Percentiles rank a stretch among this genome's conserved stretches.
Conservation (phyloP, 2,113 vertebrate genomes). For the Cyprinodon tularosa region DNA sequence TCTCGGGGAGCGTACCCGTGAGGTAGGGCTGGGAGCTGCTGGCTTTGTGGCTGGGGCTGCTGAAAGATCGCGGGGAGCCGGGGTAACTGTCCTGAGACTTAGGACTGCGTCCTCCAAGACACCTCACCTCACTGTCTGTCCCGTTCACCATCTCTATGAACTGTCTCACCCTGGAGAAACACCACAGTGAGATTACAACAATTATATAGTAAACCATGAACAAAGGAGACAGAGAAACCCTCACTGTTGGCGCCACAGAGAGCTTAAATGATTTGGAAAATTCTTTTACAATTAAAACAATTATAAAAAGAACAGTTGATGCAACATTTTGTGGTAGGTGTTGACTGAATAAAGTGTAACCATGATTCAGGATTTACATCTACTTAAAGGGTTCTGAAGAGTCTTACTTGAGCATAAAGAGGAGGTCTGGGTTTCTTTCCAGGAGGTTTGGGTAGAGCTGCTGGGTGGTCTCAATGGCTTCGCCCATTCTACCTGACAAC, state of each 20-base stretch:
- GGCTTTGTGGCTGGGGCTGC: constrained; percentile 91
- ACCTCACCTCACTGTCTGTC: constrained; percentile 97
- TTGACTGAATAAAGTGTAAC: not conserved
- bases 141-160: constrained; percentile 99
- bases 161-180: constrained; percentile 89
- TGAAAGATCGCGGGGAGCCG: constrained; percentile 91
- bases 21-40: constrained; percentile 85
- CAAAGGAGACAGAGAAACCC: not conserved
- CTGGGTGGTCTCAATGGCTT: constrained; percentile 99
- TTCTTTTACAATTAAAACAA: too few relatives aligned
- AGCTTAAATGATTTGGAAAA: too few relatives aligned
- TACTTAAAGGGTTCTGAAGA: too few relatives aligned
- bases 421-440: constrained; percentile 97
- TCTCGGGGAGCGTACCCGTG: constrained; percentile 77
- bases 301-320: too few relatives aligned
- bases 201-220: not conserved
- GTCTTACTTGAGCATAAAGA: constrained; percentile 98
- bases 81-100: constrained; percentile 98
- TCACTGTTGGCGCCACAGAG: too few relatives aligned
- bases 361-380: not conserved
- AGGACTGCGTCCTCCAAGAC: constrained; percentile 95
- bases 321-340: accelerated
- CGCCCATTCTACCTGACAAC: constrained; percentile 98
- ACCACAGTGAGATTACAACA: not conserved
- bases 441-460: constrained; percentile 97